These are phyloP conservation scores for Aphaenogaster rudis DNA, from an alignment of 1,140 invertebrate genomes.

Conservation along the genomic window DNA sequence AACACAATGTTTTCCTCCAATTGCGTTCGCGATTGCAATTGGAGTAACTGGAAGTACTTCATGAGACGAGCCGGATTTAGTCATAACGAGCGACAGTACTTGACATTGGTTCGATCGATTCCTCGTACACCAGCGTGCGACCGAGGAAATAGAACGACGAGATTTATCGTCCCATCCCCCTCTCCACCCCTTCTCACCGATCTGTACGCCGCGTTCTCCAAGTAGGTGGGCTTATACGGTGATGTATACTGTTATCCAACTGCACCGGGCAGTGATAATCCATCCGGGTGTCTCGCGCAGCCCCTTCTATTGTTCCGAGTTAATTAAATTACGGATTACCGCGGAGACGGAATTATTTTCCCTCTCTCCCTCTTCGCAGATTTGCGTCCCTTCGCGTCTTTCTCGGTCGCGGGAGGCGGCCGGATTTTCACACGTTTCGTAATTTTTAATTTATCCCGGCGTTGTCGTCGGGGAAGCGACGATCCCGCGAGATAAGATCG, in stretches of 20 bases:
- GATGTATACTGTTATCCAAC: constrained; percentile 58
- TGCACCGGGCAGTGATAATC: constrained; percentile 53
- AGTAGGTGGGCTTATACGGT: constrained; percentile 56
- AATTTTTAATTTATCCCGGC: constrained; percentile 51
- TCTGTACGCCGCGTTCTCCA: constrained; percentile 26
- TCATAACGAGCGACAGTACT: constrained; percentile 49
- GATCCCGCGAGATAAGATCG: constrained; percentile 26
- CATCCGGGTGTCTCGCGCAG: constrained; percentile 49
- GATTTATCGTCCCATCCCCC: constrained; percentile 21
- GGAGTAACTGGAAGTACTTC: not conserved
- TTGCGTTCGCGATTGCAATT: not conserved
- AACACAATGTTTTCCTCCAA: not conserved
- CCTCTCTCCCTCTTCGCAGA: not conserved
- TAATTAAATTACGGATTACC: constrained; percentile 61
- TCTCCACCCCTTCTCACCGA: not conserved
- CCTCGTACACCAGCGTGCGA: constrained; percentile 3
- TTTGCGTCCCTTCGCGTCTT: not conserved
- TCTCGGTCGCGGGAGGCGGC: not conserved
- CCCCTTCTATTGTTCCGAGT: constrained; percentile 54
- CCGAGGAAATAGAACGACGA: constrained; percentile 45
- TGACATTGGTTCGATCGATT: constrained; percentile 53
- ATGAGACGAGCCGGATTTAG: constrained; percentile 27
- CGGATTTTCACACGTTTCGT: constrained; percentile 2
- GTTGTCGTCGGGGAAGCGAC: not conserved
- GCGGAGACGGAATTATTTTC: constrained; percentile 49